Evolutionary conservation across 1,140 invertebrate genomes (phyloP).

Genomic region (Drosophila serrata): DNA sequence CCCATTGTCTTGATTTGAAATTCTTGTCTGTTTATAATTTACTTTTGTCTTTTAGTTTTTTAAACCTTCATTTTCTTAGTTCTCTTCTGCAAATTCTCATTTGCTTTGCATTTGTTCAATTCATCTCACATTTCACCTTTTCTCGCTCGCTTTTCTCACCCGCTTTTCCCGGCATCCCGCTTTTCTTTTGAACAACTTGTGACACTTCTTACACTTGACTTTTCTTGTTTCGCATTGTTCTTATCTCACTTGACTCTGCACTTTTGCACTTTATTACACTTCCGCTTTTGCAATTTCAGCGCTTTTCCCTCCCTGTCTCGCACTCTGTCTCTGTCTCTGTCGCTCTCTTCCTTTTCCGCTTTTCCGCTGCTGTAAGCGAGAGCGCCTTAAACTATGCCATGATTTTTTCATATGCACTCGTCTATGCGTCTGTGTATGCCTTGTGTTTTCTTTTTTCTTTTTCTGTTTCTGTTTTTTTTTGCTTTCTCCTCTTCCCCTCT

Average conservation of each 20-base stretch:
- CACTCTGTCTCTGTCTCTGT: background rate
- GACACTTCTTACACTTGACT: slow-evolving; percentile 65
- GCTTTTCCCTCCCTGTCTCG: slow-evolving; percentile 13
- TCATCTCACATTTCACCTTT: slow-evolving; percentile 43
- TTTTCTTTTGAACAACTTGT: slow-evolving; percentile 34
- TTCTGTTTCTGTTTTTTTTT: slow-evolving; percentile 19
- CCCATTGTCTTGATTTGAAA: background rate
- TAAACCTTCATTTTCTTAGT: background rate
- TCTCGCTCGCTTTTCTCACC: background rate
- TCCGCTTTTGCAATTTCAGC: slow-evolving; percentile 67
- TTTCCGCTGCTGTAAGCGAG: slow-evolving; percentile 36
- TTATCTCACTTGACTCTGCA: slow-evolving; percentile 41
- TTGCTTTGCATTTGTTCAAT: slow-evolving; percentile 39
- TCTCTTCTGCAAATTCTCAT: slow-evolving; percentile 8
- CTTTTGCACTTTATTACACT: slow-evolving; percentile 72
- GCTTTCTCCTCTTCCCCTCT: background rate
- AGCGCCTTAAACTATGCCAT: slow-evolving; percentile 70
- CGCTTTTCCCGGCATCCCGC: background rate
- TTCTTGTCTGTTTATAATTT: background rate
- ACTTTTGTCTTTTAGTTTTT: background rate
- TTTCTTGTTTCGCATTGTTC: slow-evolving; percentile 58
- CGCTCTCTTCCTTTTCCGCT: slow-evolving; percentile 10
- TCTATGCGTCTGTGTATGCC: slow-evolving; percentile 15
- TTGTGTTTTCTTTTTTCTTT: slow-evolving; percentile 31
- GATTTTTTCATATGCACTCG: slow-evolving; percentile 64